Base-by-base conservation (phyloP, 2,113 vertebrate genomes). In the Alethe castanea region DNA sequence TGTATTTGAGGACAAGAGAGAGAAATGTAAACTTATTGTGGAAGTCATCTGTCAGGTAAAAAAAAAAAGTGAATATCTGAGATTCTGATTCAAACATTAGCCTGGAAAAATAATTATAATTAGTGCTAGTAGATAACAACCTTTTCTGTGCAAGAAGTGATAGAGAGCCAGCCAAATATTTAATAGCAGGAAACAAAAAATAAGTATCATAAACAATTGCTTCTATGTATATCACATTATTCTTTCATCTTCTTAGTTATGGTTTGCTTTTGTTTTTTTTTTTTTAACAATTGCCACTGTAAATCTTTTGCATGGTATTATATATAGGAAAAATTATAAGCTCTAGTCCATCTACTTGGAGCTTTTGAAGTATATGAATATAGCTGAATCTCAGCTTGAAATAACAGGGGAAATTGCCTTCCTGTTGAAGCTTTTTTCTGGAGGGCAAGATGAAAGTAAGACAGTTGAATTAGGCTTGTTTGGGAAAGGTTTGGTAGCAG, bases 241-340 rank as follows among this genome's bases (percentile, higher is more conserved):
- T 62, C 8, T 91, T 84, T 64, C 26, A 57, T 44, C n/a, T 35
- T 73, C 13, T 73, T 88, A n/a, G n/a, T 93, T 86, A 59, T 54
- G 5, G 31, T 0, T 45, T 16, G 0, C 44, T 19, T 38, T 28
- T 50, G 44, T 9, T 40, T 14, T 38, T 52, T 19, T 0, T 53
- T 19, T 45, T 25, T 50, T 62, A 86, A 36, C 18, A 40, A 36
- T 19, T 60, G 11, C 11, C 2, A 3, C 23, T 44, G 5, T 56
- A 78, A 92, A 44, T 17, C 7, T 87, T 91, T 72, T 19, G 2
- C 11, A 14, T 61, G 23, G 53, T 81, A 25, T 91, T 83, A 47
- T 78, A 86, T 73, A 36, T 24, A 52, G 17, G 15, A 20, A 57
- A 44, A 42, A 67, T 23, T 54, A 56, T 38, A 42, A 90, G 61